Evolutionary conservation across 2,888 invertebrate species (phyloP).

Genomic region (Chromoteleia sp.): DNA sequence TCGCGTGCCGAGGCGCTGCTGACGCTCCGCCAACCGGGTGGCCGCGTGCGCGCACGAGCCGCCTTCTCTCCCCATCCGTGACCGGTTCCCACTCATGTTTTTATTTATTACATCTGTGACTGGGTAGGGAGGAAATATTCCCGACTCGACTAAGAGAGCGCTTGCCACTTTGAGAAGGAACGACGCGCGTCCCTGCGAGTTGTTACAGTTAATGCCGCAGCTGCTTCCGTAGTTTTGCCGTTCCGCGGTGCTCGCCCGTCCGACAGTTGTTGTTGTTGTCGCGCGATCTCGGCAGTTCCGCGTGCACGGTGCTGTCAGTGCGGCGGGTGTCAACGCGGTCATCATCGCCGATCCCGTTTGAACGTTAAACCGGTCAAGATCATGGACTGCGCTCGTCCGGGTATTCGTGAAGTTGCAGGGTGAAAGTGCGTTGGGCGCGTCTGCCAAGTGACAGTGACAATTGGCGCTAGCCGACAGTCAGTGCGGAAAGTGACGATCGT

Average conservation of each 20-base stretch:
- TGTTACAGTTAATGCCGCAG: constrained; percentile 83
- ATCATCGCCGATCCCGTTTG: constrained; percentile 21
- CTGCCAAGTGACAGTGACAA: constrained; percentile 74
- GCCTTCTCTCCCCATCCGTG: constrained; percentile 79
- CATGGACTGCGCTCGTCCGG: constrained; percentile 72
- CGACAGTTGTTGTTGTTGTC: constrained; percentile 62
- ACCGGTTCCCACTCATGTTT: constrained; percentile 84
- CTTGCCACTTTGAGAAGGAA: constrained; percentile 83
- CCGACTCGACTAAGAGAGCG: constrained; percentile 84
- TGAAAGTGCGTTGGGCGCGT: constrained; percentile 69
- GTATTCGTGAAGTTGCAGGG: constrained; percentile 71
- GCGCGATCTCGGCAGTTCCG: constrained; percentile 54
- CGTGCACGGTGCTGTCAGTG: constrained; percentile 54
- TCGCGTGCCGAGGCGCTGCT: constrained; percentile 75
- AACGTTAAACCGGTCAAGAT: constrained; percentile 62
- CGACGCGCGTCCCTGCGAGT: constrained; percentile 82
- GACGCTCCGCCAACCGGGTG: constrained; percentile 77
- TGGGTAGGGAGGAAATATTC: constrained; percentile 84
- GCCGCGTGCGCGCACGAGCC: constrained; percentile 78
- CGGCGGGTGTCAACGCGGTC: constrained; percentile 30
- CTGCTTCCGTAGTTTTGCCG: constrained; percentile 80
- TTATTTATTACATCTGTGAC: constrained; percentile 85
- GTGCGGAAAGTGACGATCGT: constrained; percentile 49
- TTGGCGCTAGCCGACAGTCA: constrained; percentile 35
- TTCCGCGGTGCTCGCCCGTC: constrained; percentile 60